Base-by-base conservation (phyloP, 2,113 vertebrate genomes). In the Rhadina sibilatrix region DNA sequence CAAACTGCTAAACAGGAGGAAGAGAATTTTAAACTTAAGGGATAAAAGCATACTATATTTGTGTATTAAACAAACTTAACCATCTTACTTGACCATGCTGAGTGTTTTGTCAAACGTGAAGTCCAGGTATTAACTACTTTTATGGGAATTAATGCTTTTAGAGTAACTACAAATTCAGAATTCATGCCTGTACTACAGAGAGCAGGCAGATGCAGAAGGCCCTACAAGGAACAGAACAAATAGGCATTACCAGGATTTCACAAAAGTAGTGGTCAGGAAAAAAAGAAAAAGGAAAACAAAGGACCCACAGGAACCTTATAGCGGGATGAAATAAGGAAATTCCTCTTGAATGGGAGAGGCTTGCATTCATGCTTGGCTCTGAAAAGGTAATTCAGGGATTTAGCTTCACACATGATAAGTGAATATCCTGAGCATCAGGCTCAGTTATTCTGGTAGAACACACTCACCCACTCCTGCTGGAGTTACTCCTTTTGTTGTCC, bases 1-100 rank as follows among this genome's bases (percentile, higher is more conserved):
- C 89, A 89, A 91, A 93, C 89, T 89, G 79, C 53, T 94, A 89
- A 93, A 81, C 82, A 86, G 35, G 23, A 95, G 90, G 77, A 81
- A 57, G 74, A 70, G 60, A 96, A 91, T 75, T 66, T 71, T 49
- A 70, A 85, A 54, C 75, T 66, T 50, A 49, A 94, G 30, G 42
- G 53, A 38, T 44, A 84, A 66, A 92, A 95, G 77, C 31, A 40
- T 50, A 50, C 5, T 57, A 18, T 65, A 77, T 66, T 92, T 93
- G 79, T 83, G 22, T 92, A 90, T 49, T 83, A 91, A 95, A 83
- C 89, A 81, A 94, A 90, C 40, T 77, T 77, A 63, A 49, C 33
- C n/a, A 13, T 28, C 28, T 70, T 78, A 74, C 46, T 86, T 80
- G 27, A 80, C 64, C 8, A 2, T 9, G 27, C 21, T 52, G 71